Evolutionary conservation across 2,797 vertebrate species (phyloP).

Genomic region (Calcarius lapponicus): DNA sequence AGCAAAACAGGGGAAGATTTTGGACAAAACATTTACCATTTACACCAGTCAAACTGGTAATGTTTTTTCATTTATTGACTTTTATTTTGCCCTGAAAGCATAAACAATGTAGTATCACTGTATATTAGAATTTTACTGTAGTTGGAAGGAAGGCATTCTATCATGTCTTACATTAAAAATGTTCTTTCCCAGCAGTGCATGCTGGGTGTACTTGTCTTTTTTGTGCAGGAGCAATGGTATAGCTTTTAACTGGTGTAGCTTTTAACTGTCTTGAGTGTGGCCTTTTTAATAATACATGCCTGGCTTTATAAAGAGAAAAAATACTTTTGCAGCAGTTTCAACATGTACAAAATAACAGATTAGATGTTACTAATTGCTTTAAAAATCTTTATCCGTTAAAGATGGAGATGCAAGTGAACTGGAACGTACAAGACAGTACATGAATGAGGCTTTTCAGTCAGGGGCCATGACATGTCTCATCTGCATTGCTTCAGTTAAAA

Average conservation of each 20-base stretch:
- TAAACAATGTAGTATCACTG: background rate
- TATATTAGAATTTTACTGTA: background rate
- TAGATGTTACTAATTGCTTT: background rate
- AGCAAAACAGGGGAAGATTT: slow-evolving; percentile 85
- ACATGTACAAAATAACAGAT: background rate
- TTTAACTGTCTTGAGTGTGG: background rate
- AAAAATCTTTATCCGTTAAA: slow-evolving; percentile 63
- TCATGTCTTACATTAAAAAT: background rate
- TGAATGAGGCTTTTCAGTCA: slow-evolving; percentile 93
- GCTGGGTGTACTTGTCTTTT: background rate
- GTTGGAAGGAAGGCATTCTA: background rate
- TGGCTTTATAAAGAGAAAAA: background rate
- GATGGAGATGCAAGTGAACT: slow-evolving; percentile 86
- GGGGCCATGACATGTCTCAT: slow-evolving; percentile 94
- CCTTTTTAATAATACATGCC: background rate
- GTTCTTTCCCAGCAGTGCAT: background rate
- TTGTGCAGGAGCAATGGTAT: background rate
- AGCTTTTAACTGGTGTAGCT: background rate
- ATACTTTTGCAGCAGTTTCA: background rate
- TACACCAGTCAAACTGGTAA: slow-evolving; percentile 91
- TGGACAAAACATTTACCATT: slow-evolving; percentile 87
- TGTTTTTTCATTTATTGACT: background rate
- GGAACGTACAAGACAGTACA: slow-evolving; percentile 87
- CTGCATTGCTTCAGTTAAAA: slow-evolving; percentile 94
- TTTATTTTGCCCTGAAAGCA: background rate